Percentiles rank a stretch among this genome's conserved stretches.
phyloP scores from a whole-genome alignment of 1,140 invertebrate species.

The Phenacoccus solenopsis region DNA sequence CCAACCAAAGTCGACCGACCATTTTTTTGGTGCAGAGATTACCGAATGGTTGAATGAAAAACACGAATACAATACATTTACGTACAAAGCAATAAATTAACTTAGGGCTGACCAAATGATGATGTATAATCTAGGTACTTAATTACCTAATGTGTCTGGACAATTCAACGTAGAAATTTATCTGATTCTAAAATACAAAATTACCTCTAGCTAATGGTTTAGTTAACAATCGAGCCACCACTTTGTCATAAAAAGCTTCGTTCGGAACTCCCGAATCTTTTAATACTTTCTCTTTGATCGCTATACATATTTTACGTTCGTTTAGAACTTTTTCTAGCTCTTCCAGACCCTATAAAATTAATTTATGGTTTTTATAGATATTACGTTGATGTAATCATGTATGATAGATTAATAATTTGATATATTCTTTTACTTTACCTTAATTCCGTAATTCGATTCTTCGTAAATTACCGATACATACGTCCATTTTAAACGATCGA shows the following conservation, averaged over 20 bases:
- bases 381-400: neutral
- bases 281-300: constrained; percentile 81
- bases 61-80: no score
- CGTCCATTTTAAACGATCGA: constrained; percentile 75
- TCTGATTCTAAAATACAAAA: neutral
- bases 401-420: no score
- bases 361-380: neutral
- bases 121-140: no score
- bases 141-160: no score
- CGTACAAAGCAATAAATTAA: no score
- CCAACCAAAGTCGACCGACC: no score
- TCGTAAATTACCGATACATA: constrained; percentile 94
- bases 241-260: constrained; percentile 63
- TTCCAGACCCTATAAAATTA: constrained; percentile 83
- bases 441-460: constrained; percentile 91
- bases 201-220: constrained; percentile 61
- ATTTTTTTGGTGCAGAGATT: no score
- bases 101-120: no score
- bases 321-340: constrained; percentile 74
- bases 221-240: constrained; percentile 65
- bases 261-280: constrained; percentile 92
- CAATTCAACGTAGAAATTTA: neutral
- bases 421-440: constrained; percentile 44
- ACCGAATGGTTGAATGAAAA: no score
- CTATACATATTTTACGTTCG: constrained; percentile 77